Percentiles rank a stretch among this genome's conserved stretches.
phyloP scores from a whole-genome alignment of 2,888 invertebrate genomes.

The Caenorhabditis uteleia region DNA sequence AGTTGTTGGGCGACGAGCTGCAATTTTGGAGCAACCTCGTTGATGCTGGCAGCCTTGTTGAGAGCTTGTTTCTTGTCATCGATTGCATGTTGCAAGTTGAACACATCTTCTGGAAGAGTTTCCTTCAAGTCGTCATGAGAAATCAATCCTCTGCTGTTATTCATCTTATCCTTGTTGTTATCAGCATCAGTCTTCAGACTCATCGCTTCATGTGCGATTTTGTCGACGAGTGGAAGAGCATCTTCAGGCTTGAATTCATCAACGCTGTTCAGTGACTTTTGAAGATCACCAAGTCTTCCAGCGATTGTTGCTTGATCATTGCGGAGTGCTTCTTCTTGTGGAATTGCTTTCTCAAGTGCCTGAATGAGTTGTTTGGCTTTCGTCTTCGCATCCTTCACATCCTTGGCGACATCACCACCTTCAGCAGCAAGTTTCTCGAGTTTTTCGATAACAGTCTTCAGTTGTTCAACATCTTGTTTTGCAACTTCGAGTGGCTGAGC shows the following conservation, averaged over 20 bases:
- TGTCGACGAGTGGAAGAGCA: conserved; percentile 16
- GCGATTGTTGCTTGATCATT: conserved; percentile 3
- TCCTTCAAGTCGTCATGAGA: conserved; percentile 19
- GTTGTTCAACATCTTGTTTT: conserved; percentile 6
- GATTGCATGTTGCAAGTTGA: conserved; percentile 2
- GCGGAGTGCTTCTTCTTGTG: conserved; percentile 9
- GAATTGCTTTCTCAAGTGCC: conserved; percentile 10
- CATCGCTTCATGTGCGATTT: conserved; percentile 12
- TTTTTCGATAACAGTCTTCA: conserved; percentile 7
- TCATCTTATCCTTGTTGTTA: conserved; percentile 9
- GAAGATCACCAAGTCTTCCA: background rate
- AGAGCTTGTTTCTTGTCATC: conserved; percentile 21
- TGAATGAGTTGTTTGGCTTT: conserved; percentile 13
- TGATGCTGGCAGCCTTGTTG: conserved; percentile 19
- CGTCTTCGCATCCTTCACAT: conserved; percentile 18
- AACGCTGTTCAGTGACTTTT: background rate
- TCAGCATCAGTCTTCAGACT: conserved; percentile 10
- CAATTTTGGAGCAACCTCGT: conserved; percentile 29
- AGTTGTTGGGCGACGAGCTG: conserved; percentile 19
- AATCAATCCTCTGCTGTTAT: conserved; percentile 8
- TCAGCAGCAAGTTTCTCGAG: background rate
- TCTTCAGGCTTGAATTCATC: conserved; percentile 6
- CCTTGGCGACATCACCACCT: conserved; percentile 5
- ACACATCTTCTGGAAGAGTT: conserved; percentile 9
- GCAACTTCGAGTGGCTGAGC: conserved; percentile 14